These are phyloP conservation scores for Amblyjoppa proteus DNA, from an alignment of 2,888 invertebrate species.

Conservation along the genomic window DNA sequence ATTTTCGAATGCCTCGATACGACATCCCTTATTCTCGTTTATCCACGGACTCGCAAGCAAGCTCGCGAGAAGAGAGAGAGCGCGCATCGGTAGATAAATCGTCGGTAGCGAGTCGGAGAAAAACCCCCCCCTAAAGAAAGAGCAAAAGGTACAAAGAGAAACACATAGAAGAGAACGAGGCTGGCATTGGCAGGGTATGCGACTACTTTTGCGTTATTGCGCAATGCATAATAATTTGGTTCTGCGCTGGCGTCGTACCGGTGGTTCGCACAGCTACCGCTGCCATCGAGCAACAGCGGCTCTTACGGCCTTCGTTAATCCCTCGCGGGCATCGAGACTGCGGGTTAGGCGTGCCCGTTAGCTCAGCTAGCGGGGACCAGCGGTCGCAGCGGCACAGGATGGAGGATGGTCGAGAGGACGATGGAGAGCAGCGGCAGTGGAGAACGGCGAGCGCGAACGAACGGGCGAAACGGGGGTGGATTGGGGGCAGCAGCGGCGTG, in stretches of 20 bases:
- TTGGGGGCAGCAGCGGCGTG: slow-evolving; percentile 56
- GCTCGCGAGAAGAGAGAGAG: slow-evolving; percentile 8
- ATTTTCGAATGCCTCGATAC: slow-evolving; percentile 52
- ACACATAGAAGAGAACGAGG: slow-evolving; percentile 29
- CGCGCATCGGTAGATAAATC: slow-evolving; percentile 62
- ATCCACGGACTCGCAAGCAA: slow-evolving; percentile 60
- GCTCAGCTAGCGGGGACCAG: slow-evolving; percentile 72
- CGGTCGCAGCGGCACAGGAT: slow-evolving; percentile 59
- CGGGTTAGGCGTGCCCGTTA: slow-evolving; percentile 78
- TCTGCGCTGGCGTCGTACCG: slow-evolving; percentile 27
- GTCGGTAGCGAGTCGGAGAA: slow-evolving; percentile 25
- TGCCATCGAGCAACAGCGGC: slow-evolving; percentile 48
- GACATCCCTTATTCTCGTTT: slow-evolving; percentile 51
- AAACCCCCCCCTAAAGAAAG: not conserved
- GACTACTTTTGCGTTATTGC: slow-evolving; percentile 79
- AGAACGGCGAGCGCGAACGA: slow-evolving; percentile 65
- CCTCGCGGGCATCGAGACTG: slow-evolving; percentile 78
- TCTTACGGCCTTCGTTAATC: slow-evolving; percentile 77
- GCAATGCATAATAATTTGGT: slow-evolving; percentile 81
- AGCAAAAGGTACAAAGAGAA: slow-evolving; percentile 22
- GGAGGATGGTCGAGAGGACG: slow-evolving; percentile 58
- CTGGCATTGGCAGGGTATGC: slow-evolving; percentile 56
- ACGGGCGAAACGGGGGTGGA: slow-evolving; percentile 34
- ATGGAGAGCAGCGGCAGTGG: slow-evolving; percentile 50
- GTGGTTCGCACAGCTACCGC: slow-evolving; percentile 9